phyloP scores from a whole-genome alignment of 2,888 invertebrate species.

The Polymixis flavicincta region DNA sequence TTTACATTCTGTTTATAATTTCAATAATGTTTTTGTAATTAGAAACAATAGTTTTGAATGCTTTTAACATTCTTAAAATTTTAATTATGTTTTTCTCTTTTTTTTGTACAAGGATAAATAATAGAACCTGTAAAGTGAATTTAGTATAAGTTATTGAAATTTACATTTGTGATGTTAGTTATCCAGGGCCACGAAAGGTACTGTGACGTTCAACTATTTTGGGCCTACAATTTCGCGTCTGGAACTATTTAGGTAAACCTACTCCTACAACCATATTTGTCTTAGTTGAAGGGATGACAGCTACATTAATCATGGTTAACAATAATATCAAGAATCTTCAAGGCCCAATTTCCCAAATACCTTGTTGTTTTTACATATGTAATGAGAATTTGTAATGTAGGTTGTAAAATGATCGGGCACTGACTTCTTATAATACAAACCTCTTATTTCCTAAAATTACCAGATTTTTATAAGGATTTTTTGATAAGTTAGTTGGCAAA shows the following conservation, averaged over 20 bases:
- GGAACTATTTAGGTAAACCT: slow-evolving; percentile 37
- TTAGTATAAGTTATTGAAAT: not conserved
- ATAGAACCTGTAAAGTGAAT: not conserved
- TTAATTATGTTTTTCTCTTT: no score
- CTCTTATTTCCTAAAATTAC: not conserved
- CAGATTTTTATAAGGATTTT: not conserved
- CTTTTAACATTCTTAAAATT: not conserved
- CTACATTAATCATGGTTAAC: slow-evolving; percentile 44
- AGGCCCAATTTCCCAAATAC: slow-evolving; percentile 26
- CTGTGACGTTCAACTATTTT: slow-evolving; percentile 39
- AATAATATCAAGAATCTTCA: slow-evolving; percentile 39
- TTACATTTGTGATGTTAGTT: slow-evolving; percentile 9
- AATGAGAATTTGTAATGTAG: not conserved
- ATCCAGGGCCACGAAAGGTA: slow-evolving; percentile 25
- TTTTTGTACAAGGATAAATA: no score
- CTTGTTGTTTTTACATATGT: slow-evolving; percentile 6
- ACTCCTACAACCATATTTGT: slow-evolving; percentile 46
- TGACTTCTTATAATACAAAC: not conserved
- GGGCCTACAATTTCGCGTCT: slow-evolving; percentile 20
- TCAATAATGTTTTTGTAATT: not conserved
- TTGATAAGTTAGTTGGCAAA: not conserved
- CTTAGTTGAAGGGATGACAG: slow-evolving; percentile 40
- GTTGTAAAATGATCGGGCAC: not conserved
- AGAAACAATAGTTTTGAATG: not conserved
- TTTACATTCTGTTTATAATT: not conserved